Percentiles rank a stretch among this genome's conserved stretches.
phyloP scores from a whole-genome alignment of 2,888 invertebrate genomes.

The Cancer borealis region DNA sequence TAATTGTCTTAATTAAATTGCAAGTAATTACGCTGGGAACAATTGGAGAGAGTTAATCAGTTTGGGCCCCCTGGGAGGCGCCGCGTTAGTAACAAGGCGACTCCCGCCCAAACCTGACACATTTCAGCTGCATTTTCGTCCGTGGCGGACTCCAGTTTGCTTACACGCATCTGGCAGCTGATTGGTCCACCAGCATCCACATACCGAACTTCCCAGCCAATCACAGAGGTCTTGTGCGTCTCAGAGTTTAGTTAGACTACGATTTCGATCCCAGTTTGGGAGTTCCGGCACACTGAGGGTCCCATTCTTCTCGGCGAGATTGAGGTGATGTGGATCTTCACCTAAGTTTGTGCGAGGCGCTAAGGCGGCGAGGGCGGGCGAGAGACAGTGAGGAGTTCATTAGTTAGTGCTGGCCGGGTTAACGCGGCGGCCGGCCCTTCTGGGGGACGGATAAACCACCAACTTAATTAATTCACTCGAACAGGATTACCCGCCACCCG shows the following conservation, averaged over 20 bases:
- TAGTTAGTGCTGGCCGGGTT: slow-evolving; percentile 57
- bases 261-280: slow-evolving; percentile 53
- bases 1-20: slow-evolving; percentile 77
- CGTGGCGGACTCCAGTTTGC: slow-evolving; percentile 44
- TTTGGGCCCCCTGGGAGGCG: slow-evolving; percentile 62
- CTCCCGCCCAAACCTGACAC: slow-evolving; percentile 66
- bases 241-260: slow-evolving; percentile 56
- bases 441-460: slow-evolving; percentile 65
- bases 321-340: slow-evolving; percentile 32
- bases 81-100: slow-evolving; percentile 73
- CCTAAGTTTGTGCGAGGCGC: slow-evolving; percentile 28
- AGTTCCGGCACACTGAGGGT: neutral
- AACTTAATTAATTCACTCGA: slow-evolving; percentile 71
- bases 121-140: slow-evolving; percentile 70
- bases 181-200: slow-evolving; percentile 62
- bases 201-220: slow-evolving; percentile 59
- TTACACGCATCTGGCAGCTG: slow-evolving; percentile 62
- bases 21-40: slow-evolving; percentile 77
- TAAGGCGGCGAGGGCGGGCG: slow-evolving; percentile 36
- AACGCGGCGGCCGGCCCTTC: slow-evolving; percentile 46
- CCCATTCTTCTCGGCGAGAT: slow-evolving; percentile 31
- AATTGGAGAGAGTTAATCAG: slow-evolving; percentile 77
- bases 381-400: slow-evolving; percentile 49
- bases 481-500: slow-evolving; percentile 67
- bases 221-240: slow-evolving; percentile 45